Conservation (phyloP, 2,888 invertebrate genomes). For the Hypsopygia costalis region DNA sequence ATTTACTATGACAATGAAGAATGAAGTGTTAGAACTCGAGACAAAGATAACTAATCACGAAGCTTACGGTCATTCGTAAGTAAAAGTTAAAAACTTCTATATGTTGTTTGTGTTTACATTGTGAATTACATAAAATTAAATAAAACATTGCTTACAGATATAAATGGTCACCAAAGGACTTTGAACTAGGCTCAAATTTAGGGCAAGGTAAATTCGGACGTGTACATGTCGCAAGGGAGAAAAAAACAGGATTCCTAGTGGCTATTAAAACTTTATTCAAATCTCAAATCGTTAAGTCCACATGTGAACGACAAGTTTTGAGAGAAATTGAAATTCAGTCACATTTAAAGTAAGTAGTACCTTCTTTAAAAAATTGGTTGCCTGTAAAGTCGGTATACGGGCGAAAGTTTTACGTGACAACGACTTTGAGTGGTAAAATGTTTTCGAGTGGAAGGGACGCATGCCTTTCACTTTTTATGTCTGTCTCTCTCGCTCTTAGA, state of each 20-base stretch:
- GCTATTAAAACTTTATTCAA: constrained; percentile 92
- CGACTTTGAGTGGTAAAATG: too few species aligned
- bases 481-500: too few species aligned
- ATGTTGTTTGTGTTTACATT: too few species aligned
- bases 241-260: constrained; percentile 86
- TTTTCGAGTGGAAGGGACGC: too few species aligned
- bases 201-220: constrained; percentile 97
- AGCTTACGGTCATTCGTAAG: constrained; percentile 81
- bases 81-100: too few species aligned
- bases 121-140: too few species aligned
- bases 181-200: constrained; percentile 92
- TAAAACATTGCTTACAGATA: too few species aligned
- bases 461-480: too few species aligned
- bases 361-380: too few species aligned
- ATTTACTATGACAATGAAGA: constrained; percentile 38
- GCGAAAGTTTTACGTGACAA: too few species aligned
- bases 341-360: constrained; percentile 82
- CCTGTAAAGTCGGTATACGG: too few species aligned
- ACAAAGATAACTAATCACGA: constrained; percentile 80
- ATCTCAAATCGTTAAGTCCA: constrained; percentile 86
- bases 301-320: constrained; percentile 90
- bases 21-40: constrained; percentile 55
- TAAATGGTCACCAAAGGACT: constrained; percentile 88
- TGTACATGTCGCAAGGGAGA: constrained; percentile 93
- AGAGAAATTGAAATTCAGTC: constrained; percentile 97